Evolutionary conservation across 2,888 invertebrate species (phyloP).

Genomic region (Muscina levida): DNA sequence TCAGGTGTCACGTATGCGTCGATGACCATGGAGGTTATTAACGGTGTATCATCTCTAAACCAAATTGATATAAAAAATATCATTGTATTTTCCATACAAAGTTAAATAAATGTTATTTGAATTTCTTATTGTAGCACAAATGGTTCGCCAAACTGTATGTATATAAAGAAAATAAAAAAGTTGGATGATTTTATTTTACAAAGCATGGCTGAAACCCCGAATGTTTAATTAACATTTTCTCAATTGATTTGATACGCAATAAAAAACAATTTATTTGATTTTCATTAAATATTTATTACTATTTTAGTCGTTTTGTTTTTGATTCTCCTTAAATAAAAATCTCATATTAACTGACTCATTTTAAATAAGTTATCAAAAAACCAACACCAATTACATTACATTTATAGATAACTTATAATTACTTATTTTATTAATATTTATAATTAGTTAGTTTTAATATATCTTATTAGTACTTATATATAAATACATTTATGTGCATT

Average conservation of each 20-base stretch:
- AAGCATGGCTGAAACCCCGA: too few relatives aligned
- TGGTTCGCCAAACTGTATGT: background rate
- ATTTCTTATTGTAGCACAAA: background rate
- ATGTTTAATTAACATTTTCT: too few relatives aligned
- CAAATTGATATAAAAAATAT: background rate
- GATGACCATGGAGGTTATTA: background rate
- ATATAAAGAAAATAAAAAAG: background rate
- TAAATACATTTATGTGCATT: conserved; percentile 67
- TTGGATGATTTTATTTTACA: too few relatives aligned
- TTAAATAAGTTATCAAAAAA: conserved; percentile 67
- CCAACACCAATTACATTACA: conserved; percentile 61
- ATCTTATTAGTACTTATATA: conserved; percentile 59
- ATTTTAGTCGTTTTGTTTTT: conserved; percentile 40
- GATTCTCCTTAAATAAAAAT: conserved; percentile 23
- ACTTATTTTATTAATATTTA: conserved; percentile 58
- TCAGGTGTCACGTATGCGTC: background rate
- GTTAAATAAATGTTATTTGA: background rate
- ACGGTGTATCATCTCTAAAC: too few relatives aligned
- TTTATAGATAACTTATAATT: too few relatives aligned
- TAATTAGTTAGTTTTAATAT: conserved; percentile 54
- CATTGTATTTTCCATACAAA: background rate
- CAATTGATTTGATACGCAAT: background rate
- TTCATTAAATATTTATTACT: conserved; percentile 41
- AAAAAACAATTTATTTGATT: conserved; percentile 24
- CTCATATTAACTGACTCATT: conserved; percentile 70